Base-by-base conservation (phyloP, 1,140 invertebrate genomes). In the Brachionus manjavacas region DNA sequence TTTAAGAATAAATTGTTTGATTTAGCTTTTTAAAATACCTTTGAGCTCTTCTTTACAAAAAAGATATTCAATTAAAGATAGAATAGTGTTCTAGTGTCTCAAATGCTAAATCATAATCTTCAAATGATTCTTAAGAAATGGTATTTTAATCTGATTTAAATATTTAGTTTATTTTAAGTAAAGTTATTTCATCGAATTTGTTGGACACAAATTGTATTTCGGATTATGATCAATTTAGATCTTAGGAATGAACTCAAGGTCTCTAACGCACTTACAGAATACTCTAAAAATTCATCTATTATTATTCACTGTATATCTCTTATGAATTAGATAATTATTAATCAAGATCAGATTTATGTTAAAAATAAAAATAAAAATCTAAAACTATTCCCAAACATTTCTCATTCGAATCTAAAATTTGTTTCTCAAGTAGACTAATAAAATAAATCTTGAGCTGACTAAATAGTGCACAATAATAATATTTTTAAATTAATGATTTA, bases 401-500 rank as follows among this genome's bases (percentile, higher is more conserved):
- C 52, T 55, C 20, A 55, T 60, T 60, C 52, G 52, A 60, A 60
- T 60, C 52, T 60, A 9, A 20, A 60, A 60, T 60, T 60, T 20
- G 52, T 20, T 60, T 60, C 52, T 60, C 52, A 25, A 60, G 52
- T 60, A 60, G 52, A 60, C 52, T 60, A 60, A 3, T 9, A 20
- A 60, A 20, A 60, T 23, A 60, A 60, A 20, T 60, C 52, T 60
- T 60, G n/a, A 23, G 52, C 52, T 60, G 52, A 60, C 16, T 60
- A 60, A 60, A 60, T 60, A 60, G 52, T 60, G 52, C 52, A 60
- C 52, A 20, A 60, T 20, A 60, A 60, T 60, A 60, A 60, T 60
- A 60, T 60, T 60, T 46, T 60, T 60, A 60, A 60, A 60, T 60
- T 60, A 60, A 60, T 60, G 52, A 60, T 60, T 60, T 60, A 60